phyloP scores from a whole-genome alignment of 1,140 invertebrate genomes.

The Drosophila repletoides region DNA sequence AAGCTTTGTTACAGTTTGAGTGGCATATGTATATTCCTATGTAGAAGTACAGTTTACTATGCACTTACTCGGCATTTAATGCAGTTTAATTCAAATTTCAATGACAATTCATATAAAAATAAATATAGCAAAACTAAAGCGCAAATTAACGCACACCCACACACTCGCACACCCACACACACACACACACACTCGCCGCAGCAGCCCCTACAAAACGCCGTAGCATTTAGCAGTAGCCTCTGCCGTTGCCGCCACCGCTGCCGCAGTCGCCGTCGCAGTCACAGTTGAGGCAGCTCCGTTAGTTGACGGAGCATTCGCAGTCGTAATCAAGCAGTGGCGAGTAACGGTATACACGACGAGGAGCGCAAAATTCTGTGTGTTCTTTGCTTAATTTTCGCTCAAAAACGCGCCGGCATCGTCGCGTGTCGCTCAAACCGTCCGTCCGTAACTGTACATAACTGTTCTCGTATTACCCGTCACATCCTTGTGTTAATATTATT shows the following conservation, averaged over 20 bases:
- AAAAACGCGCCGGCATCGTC: neutral
- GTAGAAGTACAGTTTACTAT: neutral
- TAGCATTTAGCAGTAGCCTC: conserved; percentile 10
- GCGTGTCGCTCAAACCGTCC: neutral
- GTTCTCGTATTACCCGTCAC: neutral
- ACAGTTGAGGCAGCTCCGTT: conserved; percentile 11
- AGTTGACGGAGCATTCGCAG: conserved; percentile 29
- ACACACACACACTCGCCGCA: neutral
- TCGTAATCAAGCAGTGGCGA: conserved; percentile 63
- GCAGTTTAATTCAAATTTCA: conserved; percentile 65
- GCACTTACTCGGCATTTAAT: conserved; percentile 21
- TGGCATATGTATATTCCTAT: neutral
- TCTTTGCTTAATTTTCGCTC: neutral
- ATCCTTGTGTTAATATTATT: too few species aligned
- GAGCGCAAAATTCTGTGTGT: conserved; percentile 43
- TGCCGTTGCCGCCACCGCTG: neutral
- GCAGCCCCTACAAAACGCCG: neutral
- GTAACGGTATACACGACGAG: conserved; percentile 65
- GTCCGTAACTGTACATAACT: neutral
- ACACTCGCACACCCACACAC: conserved; percentile 6
- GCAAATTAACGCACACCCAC: conserved; percentile 57
- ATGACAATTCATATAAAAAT: too few species aligned
- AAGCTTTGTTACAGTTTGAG: conserved; percentile 25
- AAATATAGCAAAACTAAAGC: conserved; percentile 50
- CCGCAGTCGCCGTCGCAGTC: neutral